phyloP scores from a whole-genome alignment of 2,797 vertebrate genomes.

The Hoplostethus atlanticus region DNA sequence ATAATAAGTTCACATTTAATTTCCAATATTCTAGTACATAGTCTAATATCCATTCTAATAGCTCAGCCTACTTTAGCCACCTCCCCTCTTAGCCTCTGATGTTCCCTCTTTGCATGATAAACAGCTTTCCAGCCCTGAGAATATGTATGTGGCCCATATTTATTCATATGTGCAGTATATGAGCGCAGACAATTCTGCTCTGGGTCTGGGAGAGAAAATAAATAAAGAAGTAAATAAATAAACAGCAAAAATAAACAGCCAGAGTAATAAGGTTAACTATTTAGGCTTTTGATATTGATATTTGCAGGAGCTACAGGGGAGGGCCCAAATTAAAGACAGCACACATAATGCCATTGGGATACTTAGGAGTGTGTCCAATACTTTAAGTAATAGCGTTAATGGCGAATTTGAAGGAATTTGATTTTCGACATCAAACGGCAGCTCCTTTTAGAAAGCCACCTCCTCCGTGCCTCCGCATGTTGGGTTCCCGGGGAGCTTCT shows the following conservation, averaged over 20 bases:
- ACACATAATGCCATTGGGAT: slow-evolving; percentile 84
- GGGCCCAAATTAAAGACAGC: slow-evolving; percentile 85
- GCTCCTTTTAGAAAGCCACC: slow-evolving; percentile 73
- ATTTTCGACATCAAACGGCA: slow-evolving; percentile 87
- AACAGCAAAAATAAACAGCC: slow-evolving; percentile 81
- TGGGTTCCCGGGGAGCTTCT: slow-evolving; percentile 74
- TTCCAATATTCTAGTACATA: slow-evolving; percentile 73
- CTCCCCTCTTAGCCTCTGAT: slow-evolving; percentile 78
- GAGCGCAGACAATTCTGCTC: slow-evolving; percentile 72
- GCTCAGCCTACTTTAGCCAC: slow-evolving; percentile 77
- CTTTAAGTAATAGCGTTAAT: slow-evolving; percentile 88
- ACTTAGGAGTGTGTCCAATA: slow-evolving; percentile 88
- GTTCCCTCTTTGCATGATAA: slow-evolving; percentile 84
- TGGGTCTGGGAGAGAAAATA: slow-evolving; percentile 64
- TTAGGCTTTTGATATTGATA: slow-evolving; percentile 77
- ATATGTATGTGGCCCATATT: slow-evolving; percentile 83
- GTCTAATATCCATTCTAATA: slow-evolving; percentile 73
- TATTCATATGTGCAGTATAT: slow-evolving; percentile 72
- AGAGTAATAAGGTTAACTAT: slow-evolving; percentile 84
- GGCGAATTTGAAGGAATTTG: slow-evolving; percentile 87
- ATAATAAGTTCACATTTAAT: slow-evolving; percentile 76
- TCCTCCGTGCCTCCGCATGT: slow-evolving; percentile 74
- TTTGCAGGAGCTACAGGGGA: slow-evolving; percentile 73
- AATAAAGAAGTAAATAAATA: slow-evolving; percentile 78
- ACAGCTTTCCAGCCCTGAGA: slow-evolving; percentile 82